Percentiles rank a stretch among this genome's conserved stretches.
phyloP scores from a whole-genome alignment of 2,797 vertebrate genomes.

The Pelochelys cantorii region DNA sequence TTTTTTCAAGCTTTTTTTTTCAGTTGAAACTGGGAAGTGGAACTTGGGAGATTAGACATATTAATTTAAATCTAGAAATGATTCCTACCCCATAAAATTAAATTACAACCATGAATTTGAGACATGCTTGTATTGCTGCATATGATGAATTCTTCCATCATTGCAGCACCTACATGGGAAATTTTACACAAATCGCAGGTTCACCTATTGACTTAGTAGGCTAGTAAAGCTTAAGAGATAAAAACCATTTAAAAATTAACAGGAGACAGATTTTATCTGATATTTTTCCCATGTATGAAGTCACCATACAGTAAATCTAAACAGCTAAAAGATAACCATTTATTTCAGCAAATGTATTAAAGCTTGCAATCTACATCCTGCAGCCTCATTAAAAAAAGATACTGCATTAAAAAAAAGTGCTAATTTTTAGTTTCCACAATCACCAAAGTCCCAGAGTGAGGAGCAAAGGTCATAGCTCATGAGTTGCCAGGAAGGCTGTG shows the following conservation, averaged over 20 bases:
- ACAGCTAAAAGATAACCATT: slow-evolving; percentile 19
- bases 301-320: background rate
- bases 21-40: slow-evolving; percentile 27
- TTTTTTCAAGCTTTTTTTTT: slow-evolving; percentile 30
- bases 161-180: slow-evolving; percentile 2
- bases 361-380: background rate
- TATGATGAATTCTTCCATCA: background rate
- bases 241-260: slow-evolving; percentile 50
- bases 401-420: background rate
- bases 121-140: background rate
- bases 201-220: slow-evolving; percentile 35
- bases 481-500: background rate
- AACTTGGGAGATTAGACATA: slow-evolving; percentile 6
- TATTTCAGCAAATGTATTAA: background rate
- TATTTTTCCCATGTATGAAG: slow-evolving; percentile 38
- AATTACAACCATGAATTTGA: slow-evolving; percentile 47
- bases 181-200: background rate
- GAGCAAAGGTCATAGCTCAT: slow-evolving; percentile 18
- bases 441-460: background rate
- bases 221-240: slow-evolving; percentile 39
- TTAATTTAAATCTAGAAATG: slow-evolving; percentile 44
- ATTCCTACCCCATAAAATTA: slow-evolving; percentile 11
- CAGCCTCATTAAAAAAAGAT: background rate
- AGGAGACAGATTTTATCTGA: slow-evolving; percentile 25
- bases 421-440: background rate